Evolutionary conservation across 2,888 invertebrate genomes (phyloP).

Genomic region (Sminthurides aquaticus): DNA sequence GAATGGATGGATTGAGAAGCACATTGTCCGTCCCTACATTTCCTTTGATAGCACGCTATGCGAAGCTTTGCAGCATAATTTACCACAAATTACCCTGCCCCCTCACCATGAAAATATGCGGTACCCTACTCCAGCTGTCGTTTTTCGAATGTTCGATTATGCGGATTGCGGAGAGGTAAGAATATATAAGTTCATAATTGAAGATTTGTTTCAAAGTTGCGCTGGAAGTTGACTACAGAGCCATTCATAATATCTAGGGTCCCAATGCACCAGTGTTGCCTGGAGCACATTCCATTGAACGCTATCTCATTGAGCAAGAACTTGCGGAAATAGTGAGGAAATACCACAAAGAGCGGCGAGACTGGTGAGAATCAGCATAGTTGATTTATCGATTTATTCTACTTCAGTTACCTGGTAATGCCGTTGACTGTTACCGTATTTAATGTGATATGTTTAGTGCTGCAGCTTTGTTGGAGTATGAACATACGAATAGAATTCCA

Average conservation of each 20-base stretch:
- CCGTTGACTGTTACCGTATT: not conserved
- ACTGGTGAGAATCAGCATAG: too few species aligned
- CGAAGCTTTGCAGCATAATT: slow-evolving; percentile 90
- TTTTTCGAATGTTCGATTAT: slow-evolving; percentile 96
- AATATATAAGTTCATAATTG: not conserved
- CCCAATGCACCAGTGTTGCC: slow-evolving; percentile 67
- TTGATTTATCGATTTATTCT: slow-evolving; percentile 1
- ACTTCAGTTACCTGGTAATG: not conserved
- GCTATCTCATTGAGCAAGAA: slow-evolving; percentile 96
- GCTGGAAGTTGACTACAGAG: not conserved
- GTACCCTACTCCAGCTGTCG: slow-evolving; percentile 91
- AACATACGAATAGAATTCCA: slow-evolving; percentile 87
- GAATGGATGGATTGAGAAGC: slow-evolving; percentile 95
- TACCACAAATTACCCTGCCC: slow-evolving; percentile 84
- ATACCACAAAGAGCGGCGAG: slow-evolving; percentile 80
- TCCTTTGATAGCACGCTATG: slow-evolving; percentile 91
- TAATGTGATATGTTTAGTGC: slow-evolving; percentile 54
- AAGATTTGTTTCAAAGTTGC: not conserved
- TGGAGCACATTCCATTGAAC: slow-evolving; percentile 92
- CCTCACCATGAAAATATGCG: slow-evolving; percentile 81
- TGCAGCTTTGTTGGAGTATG: slow-evolving; percentile 80
- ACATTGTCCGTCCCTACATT: slow-evolving; percentile 88
- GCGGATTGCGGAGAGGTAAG: slow-evolving; percentile 88
- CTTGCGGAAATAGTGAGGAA: slow-evolving; percentile 86
- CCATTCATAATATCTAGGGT: slow-evolving; percentile 47